phyloP scores from a whole-genome alignment of 2,113 vertebrate genomes.

The Tenrec ecaudatus region DNA sequence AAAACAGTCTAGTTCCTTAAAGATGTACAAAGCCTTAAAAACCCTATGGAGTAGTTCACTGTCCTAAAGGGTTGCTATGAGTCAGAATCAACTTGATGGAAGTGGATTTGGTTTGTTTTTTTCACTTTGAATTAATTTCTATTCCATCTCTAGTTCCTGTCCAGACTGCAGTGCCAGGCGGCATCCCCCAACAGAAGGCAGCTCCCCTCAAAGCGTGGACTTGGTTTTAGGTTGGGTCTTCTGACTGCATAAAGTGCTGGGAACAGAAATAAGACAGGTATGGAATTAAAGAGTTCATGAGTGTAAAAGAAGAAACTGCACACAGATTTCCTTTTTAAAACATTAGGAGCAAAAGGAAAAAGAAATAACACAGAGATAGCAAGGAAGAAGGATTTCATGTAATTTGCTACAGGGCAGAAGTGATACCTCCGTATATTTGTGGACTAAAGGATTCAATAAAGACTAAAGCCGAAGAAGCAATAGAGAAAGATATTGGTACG shows the following conservation, averaged over 20 bases:
- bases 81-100: too few species aligned
- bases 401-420: slow-evolving; percentile 27
- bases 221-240: neutral
- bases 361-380: neutral
- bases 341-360: neutral
- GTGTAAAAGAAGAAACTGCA: neutral
- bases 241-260: neutral
- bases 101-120: too few species aligned
- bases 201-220: too few species aligned
- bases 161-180: too few species aligned
- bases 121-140: too few species aligned
- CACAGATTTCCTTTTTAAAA: neutral
- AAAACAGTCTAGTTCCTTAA: too few species aligned
- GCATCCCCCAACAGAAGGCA: too few species aligned
- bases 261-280: neutral
- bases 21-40: too few species aligned
- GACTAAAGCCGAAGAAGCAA: neutral
- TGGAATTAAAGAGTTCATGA: neutral
- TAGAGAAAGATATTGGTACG: neutral
- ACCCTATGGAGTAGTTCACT: too few species aligned
- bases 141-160: too few species aligned
- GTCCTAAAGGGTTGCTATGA: too few species aligned
- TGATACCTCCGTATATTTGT: neutral
- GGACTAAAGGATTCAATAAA: slow-evolving; percentile 15
- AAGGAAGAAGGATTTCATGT: neutral